Evolutionary conservation across 2,888 invertebrate genomes (phyloP).

Genomic region (Apoderus coryli): DNA sequence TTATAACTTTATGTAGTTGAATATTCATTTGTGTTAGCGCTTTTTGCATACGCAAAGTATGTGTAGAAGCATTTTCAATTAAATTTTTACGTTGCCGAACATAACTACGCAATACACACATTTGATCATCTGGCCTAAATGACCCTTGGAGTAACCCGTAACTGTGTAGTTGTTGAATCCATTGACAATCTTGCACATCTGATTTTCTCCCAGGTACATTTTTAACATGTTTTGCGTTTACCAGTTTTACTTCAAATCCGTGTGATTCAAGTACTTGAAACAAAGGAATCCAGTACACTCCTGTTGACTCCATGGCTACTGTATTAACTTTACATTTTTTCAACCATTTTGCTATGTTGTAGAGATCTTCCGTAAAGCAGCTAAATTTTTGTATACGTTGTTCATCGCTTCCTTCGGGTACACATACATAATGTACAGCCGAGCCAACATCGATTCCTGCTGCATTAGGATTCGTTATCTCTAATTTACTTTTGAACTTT

Average conservation of each 20-base stretch:
- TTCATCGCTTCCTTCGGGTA: constrained; percentile 7
- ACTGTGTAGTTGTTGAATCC: constrained; percentile 8
- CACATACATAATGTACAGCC: constrained; percentile 7
- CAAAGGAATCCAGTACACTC: constrained; percentile 8
- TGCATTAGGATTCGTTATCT: constrained; percentile 3
- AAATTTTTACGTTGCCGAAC: too few relatives aligned
- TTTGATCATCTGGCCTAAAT: too few relatives aligned
- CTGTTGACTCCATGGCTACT: constrained; percentile 8
- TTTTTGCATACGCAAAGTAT: constrained; percentile 4
- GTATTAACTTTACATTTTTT: constrained; percentile 8
- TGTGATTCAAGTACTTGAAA: constrained; percentile 8
- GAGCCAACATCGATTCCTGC: constrained; percentile 3
- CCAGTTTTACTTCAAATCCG: constrained; percentile 8
- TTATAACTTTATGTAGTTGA: constrained; percentile 5
- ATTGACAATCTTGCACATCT: constrained; percentile 5
- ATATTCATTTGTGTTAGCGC: constrained; percentile 5
- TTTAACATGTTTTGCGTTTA: constrained; percentile 6
- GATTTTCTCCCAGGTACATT: constrained; percentile 2
- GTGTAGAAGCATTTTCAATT: constrained; percentile 5
- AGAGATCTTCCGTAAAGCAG: constrained; percentile 7
- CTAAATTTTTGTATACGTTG: constrained; percentile 7
- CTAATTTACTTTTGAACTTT: constrained; percentile 1
- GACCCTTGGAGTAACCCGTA: too few relatives aligned
- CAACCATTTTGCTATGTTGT: constrained; percentile 7
- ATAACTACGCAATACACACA: too few relatives aligned